phyloP scores from a whole-genome alignment of 1,140 invertebrate genomes.

The Trinorchestia longiramus region DNA sequence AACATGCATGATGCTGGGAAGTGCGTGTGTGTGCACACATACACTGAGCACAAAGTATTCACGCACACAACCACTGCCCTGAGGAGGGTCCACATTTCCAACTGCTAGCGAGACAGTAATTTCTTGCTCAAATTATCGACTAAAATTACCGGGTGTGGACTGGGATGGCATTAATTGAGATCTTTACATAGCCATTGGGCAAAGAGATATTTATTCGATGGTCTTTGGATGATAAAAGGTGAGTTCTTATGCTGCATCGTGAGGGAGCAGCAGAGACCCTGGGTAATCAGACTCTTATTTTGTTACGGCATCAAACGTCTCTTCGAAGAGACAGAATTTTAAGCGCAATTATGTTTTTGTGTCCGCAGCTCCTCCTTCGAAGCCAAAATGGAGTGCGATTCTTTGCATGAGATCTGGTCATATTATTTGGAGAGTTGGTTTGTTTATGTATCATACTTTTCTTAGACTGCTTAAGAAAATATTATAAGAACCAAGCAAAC shows the following conservation, averaged over 20 bases:
- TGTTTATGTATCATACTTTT: neutral
- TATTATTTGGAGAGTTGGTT: neutral
- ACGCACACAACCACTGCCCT: neutral
- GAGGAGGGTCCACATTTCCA: neutral
- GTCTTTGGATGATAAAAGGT: constrained; percentile 6
- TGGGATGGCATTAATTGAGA: constrained; percentile 35
- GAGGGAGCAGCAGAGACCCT: neutral
- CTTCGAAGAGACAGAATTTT: neutral
- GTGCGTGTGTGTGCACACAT: neutral
- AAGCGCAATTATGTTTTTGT: neutral
- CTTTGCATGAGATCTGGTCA: neutral
- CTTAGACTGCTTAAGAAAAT: neutral
- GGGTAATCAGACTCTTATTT: constrained; percentile 7
- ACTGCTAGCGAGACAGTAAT: constrained; percentile 32
- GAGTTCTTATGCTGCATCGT: constrained; percentile 24
- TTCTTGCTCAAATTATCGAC: constrained; percentile 38
- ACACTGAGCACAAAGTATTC: neutral
- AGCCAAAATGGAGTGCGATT: neutral
- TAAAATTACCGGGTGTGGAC: constrained; percentile 11
- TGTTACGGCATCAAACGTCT: neutral
- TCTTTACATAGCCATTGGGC: constrained; percentile 47
- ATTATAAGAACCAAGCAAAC: neutral
- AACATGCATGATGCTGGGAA: neutral
- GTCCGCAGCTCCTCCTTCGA: neutral
- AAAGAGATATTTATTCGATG: constrained; percentile 37